Evolutionary conservation across 30 jellyfish, hydroid and myxozoan species (phyloP), one percentile per base, ranked within the genome.

Genomic region (Cassiopea andromeda): DNA sequence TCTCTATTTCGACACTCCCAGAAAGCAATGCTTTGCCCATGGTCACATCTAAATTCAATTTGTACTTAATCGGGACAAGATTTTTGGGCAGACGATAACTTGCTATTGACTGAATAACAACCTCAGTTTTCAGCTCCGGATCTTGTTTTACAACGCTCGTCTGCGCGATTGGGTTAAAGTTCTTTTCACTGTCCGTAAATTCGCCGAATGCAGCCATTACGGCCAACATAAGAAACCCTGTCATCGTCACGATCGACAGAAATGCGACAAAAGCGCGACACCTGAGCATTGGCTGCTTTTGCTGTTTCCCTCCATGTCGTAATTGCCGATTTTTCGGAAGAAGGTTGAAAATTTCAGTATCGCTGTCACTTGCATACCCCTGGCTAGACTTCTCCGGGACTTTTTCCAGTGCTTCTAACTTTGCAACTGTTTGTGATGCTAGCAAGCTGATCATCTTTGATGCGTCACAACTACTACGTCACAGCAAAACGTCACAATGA

Each of bases 31-130:
- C 92, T 44, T 75, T 48, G 38, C 64, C 60, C 79, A 78, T 14
- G 59, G 73, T 66, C 17, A 93, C 91, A 72, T 89, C 58, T 7
- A 93, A 43, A 1, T 46, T 66, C 78, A 93, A 16, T 19, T 60
- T 57, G 61, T 93, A 93, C 38, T 45, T 60, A 73, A 44, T 49
- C 77, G 98, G 98, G 18, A 60, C 59, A 10, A 93, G 46, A n/a
- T 82, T 61, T 27, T 73, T 81, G 6, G 96, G 97, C 2, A 93
- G 90, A 67, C 96, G 88, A 83, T 70, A 83, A 78, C 75, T 84
- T 83, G 69, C 85, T 2, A 46, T 13, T 45, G 79, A 54, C 54
- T 83, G 77, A 1, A 13, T 68, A 17, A 27, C 16, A 16, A 46
- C 85, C 67, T n/a, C 66, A 13, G 16, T 46, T 2, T 1, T 13